These are phyloP conservation scores for Urocolius indicus DNA, from an alignment of 2,113 vertebrate species.

Conservation along the genomic window DNA sequence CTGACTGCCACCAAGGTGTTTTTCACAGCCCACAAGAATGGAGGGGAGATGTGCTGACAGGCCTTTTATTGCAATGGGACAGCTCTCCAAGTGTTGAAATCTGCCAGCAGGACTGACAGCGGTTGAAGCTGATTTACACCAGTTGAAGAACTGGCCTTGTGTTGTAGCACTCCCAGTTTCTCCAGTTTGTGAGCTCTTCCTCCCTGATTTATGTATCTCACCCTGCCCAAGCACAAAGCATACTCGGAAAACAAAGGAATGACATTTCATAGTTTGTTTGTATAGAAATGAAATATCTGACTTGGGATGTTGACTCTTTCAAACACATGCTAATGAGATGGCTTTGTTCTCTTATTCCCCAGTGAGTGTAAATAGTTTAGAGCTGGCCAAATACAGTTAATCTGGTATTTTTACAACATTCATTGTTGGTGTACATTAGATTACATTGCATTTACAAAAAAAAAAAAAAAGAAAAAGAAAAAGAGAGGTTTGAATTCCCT, in stretches of 20 bases:
- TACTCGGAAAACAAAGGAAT: constrained; percentile 32
- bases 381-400: constrained; percentile 33
- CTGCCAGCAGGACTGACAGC: constrained; percentile 27
- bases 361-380: neutral
- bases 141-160: neutral
- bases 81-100: neutral
- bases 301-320: constrained; percentile 21
- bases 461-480: neutral
- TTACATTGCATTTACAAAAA: neutral
- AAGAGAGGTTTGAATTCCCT: neutral
- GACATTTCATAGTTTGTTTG: constrained; percentile 61
- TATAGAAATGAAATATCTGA: constrained; percentile 53
- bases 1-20: neutral
- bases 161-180: constrained; percentile 34
- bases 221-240: neutral
- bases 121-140: constrained; percentile 19
- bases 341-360: constrained; percentile 30
- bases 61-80: neutral
- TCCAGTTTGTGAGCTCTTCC: constrained; percentile 14
- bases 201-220: constrained; percentile 60
- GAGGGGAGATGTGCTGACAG: constrained; percentile 20
- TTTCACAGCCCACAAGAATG: constrained; percentile 33
- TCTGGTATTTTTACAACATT: constrained; percentile 22
- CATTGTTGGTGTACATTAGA: neutral
- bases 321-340: constrained; percentile 54